These are phyloP conservation scores for Lasioglossum leucozonium DNA, from an alignment of 2,888 invertebrate species.

Conservation along the genomic window DNA sequence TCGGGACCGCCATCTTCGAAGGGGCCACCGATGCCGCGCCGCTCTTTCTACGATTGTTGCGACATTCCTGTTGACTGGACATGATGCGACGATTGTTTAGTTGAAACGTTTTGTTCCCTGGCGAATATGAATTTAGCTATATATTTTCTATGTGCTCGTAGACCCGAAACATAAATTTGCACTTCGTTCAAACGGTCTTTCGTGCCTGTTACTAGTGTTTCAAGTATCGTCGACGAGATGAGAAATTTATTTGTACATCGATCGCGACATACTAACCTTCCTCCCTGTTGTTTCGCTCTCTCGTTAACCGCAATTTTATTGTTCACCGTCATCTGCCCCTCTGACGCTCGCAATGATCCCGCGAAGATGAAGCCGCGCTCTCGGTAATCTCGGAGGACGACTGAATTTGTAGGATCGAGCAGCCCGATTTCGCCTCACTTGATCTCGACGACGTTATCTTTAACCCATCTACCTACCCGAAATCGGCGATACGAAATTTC, in stretches of 20 bases:
- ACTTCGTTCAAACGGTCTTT: not conserved
- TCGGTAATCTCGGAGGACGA: not conserved
- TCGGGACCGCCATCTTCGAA: slow-evolving; percentile 72
- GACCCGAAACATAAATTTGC: not conserved
- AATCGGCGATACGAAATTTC: slow-evolving; percentile 52
- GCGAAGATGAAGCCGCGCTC: slow-evolving; percentile 13
- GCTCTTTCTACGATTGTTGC: slow-evolving; percentile 50
- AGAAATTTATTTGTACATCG: too few species aligned
- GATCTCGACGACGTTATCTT: slow-evolving; percentile 17
- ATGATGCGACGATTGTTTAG: slow-evolving; percentile 5
- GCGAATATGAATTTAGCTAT: not conserved
- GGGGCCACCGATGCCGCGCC: slow-evolving; percentile 18
- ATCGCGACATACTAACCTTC: slow-evolving; percentile 22
- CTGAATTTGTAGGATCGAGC: not conserved
- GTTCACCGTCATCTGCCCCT: slow-evolving; percentile 72
- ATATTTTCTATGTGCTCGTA: not conserved
- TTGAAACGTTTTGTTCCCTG: slow-evolving; percentile 28
- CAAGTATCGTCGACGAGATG: not conserved
- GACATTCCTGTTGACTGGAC: slow-evolving; percentile 13
- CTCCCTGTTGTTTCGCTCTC: slow-evolving; percentile 37
- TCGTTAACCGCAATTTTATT: slow-evolving; percentile 55
- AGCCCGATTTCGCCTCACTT: slow-evolving; percentile 16
- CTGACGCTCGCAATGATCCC: slow-evolving; percentile 10
- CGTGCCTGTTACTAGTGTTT: not conserved
- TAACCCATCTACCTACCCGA: slow-evolving; percentile 57